A percentile compares a stretch with the other conserved stretches of the same genome.
These are phyloP conservation scores for Speoplatyrhinus poulsoni DNA, from an alignment of 2,113 vertebrate species.

Conservation along the genomic window DNA sequence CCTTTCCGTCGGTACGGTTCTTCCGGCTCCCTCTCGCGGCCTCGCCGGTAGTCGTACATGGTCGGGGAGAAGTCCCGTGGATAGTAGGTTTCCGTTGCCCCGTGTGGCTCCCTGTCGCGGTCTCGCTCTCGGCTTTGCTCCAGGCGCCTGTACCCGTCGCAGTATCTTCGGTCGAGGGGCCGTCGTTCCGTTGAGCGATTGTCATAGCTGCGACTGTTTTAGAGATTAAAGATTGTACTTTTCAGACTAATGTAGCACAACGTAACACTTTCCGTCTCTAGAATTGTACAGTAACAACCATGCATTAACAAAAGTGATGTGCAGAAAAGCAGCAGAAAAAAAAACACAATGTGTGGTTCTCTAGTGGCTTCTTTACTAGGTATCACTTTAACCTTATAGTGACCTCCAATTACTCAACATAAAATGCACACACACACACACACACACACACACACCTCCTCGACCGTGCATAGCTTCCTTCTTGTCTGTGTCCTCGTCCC, in stretches of 20 bases:
- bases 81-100: slow-evolving; percentile 82
- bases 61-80: slow-evolving; percentile 81
- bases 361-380: neutral
- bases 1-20: slow-evolving; percentile 84
- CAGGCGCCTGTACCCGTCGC: slow-evolving; percentile 85
- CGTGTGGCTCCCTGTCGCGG: slow-evolving; percentile 72
- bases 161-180: slow-evolving; percentile 86
- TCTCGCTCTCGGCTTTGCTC: slow-evolving; percentile 87
- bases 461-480: slow-evolving; percentile 69
- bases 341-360: too few relatives aligned
- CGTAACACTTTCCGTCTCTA: neutral
- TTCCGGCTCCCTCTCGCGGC: slow-evolving; percentile 79
- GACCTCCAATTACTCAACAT: neutral
- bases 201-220: slow-evolving; percentile 80
- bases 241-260: neutral
- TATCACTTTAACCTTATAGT: neutral
- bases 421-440: neutral
- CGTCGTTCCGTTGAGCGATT: slow-evolving; percentile 86
- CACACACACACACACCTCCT: slow-evolving; percentile 67
- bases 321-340: too few relatives aligned
- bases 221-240: neutral
- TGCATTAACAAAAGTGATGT: too few relatives aligned
- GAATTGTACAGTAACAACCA: neutral
- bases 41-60: slow-evolving; percentile 87
- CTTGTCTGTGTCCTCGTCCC: slow-evolving; percentile 67